Percentiles rank a stretch among this genome's conserved stretches.
Evolutionary conservation across 2,113 vertebrate genomes (phyloP).

Genomic region (Bungarus multicinctus): DNA sequence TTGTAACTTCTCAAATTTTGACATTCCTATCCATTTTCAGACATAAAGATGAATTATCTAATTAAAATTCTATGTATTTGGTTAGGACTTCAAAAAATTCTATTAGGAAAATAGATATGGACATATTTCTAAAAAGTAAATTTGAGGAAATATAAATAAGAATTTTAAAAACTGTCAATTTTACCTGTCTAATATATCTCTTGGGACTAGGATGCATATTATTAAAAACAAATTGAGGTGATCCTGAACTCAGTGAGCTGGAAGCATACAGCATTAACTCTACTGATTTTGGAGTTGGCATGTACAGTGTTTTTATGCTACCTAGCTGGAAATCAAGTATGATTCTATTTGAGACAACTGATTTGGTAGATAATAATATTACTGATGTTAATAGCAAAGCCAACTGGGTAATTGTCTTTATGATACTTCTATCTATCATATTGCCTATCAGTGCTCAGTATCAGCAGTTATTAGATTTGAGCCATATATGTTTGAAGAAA

Average conservation of each 20-base stretch:
- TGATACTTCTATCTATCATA: background rate
- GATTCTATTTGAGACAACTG: background rate
- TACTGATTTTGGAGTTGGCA: background rate
- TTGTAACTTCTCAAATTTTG: background rate
- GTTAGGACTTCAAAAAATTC: background rate
- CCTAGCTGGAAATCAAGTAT: background rate
- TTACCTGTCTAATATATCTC: background rate
- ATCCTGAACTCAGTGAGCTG: background rate
- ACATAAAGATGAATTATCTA: slow-evolving; percentile 13
- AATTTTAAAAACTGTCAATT: background rate
- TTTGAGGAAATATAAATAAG: background rate
- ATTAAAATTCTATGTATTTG: background rate
- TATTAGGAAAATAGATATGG: background rate
- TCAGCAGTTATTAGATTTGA: background rate
- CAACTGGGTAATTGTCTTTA: background rate
- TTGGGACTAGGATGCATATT: background rate
- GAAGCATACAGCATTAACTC: background rate
- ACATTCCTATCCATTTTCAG: background rate
- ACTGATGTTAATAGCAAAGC: background rate
- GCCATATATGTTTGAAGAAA: background rate
- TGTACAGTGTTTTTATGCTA: background rate
- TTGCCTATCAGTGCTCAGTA: background rate
- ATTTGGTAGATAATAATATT: background rate
- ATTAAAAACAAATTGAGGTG: background rate
- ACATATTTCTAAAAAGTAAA: background rate